Conservation (phyloP, 2,888 invertebrate species). For the Protodeltote pygarga region DNA sequence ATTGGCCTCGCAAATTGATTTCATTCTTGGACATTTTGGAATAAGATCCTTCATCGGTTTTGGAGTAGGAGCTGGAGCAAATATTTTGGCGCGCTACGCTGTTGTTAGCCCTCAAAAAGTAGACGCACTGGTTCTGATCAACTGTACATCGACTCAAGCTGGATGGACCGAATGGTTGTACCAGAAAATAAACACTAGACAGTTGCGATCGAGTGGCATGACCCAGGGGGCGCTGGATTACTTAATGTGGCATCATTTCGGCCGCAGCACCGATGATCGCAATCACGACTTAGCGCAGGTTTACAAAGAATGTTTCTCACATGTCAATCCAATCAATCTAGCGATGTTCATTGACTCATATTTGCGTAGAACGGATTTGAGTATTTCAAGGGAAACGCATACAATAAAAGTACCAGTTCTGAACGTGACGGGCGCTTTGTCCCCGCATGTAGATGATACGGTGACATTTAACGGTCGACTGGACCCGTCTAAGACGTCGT, state of each 20-base stretch:
- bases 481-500: conserved; percentile 98
- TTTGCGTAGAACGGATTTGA: conserved; percentile 95
- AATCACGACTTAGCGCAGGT: conserved; percentile 98
- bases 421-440: conserved; percentile 97
- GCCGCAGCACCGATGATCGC: conserved; percentile 94
- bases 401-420: conserved; percentile 95
- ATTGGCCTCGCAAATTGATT: conserved; percentile 95
- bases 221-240: conserved; percentile 98
- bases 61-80: conserved; percentile 99
- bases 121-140: conserved; percentile 96
- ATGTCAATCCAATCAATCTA: conserved; percentile 97
- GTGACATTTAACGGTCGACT: conserved; percentile 98
- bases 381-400: conserved; percentile 89
- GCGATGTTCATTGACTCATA: conserved; percentile 98
- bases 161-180: conserved; percentile 99
- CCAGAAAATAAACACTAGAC: conserved; percentile 97
- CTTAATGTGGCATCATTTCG: conserved; percentile 99
- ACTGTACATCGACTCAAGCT: conserved; percentile 96
- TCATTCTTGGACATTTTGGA: conserved; percentile 96
- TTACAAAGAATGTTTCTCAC: conserved; percentile 97
- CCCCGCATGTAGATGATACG: conserved; percentile 98
- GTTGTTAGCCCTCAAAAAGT: conserved; percentile 94
- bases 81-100: conserved; percentile 97
- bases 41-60: conserved; percentile 97
- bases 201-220: conserved; percentile 95